Percentiles rank a stretch among this genome's conserved stretches.
These are phyloP conservation scores for Serranus cabrilla DNA, from an alignment of 2,797 vertebrate species.

Conservation along the genomic window DNA sequence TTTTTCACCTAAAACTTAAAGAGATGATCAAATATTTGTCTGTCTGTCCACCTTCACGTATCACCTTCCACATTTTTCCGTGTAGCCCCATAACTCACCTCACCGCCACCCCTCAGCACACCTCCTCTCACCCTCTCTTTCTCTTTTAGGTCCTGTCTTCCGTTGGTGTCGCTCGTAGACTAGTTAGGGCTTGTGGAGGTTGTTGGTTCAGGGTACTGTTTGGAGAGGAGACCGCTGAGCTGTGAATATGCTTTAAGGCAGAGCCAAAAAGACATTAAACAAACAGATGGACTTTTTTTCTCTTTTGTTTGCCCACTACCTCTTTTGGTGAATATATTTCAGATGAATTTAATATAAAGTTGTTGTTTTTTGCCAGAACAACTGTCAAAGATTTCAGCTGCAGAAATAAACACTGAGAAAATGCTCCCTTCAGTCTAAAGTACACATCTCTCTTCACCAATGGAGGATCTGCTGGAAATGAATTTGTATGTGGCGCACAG, in stretches of 20 bases:
- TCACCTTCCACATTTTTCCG: conserved; percentile 54
- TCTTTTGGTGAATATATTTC: conserved; percentile 59
- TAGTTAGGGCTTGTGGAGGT: conserved; percentile 58
- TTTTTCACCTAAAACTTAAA: conserved; percentile 66
- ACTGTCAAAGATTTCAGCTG: conserved; percentile 41
- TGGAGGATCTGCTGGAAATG: conserved; percentile 15
- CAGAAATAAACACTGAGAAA: conserved; percentile 52
- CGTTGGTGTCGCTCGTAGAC: conserved; percentile 64
- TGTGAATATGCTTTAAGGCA: conserved; percentile 74
- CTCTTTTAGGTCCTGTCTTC: conserved; percentile 73
- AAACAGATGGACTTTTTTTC: conserved; percentile 37
- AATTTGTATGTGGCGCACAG: conserved; percentile 21
- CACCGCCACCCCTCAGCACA: conserved; percentile 59
- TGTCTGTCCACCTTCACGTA: conserved; percentile 53
- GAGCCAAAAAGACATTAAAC: conserved; percentile 69
- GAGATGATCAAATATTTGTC: conserved; percentile 57
- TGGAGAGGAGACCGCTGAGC: conserved; percentile 73
- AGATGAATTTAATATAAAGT: conserved; percentile 47
- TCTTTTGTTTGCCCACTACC: conserved; percentile 68
- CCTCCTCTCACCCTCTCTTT: conserved; percentile 47
- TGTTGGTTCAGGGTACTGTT: conserved; percentile 49
- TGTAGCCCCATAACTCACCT: conserved; percentile 66
- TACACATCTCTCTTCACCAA: conserved; percentile 39
- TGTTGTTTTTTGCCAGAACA: conserved; percentile 41
- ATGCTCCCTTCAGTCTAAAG: conserved; percentile 39